Base-by-base conservation (phyloP, 2,797 vertebrate genomes). In the Erithacus rubecula region DNA sequence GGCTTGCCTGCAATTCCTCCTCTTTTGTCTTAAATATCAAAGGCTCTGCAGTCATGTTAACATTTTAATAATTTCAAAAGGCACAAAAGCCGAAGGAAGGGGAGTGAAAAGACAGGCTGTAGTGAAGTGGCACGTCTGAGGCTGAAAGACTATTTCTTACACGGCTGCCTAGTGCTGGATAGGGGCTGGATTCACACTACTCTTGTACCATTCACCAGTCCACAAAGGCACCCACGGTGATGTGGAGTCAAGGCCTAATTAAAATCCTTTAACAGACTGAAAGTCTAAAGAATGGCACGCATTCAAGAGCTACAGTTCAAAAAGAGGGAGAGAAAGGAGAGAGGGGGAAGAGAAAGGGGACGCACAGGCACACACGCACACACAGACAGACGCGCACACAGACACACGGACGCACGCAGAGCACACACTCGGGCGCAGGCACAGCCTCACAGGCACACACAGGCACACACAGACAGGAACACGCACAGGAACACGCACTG, bases 21-120 rank as follows among this genome's bases (percentile, higher is more conserved):
- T 98, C 98, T 99, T 99, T 99, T 99, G 98, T 99, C 98, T 99
- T 99, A 99, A 99, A 99, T 99, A 99, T 99, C 99, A 99, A 99
- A 99, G 98, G 97, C 98, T 98, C 98, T 98, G 97, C 96, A 98
- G 98, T 98, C 98, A 97, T 98, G 98, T 99, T 99, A 99, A 99
- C 99, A 98, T 99, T 99, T 99, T 98, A 99, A 99, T 99, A 98
- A 98, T 99, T 99, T 98, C 98, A 98, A 98, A 98, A 98, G 98
- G 96, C 98, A 98, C 97, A 98, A 98, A 98, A 97, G 98, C 98
- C 97, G 97, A 98, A 97, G 97, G 98, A 97, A 98, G 97, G 94
- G 93, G 95, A 98, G 98, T 98, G 98, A 97, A 97, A 98, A 98
- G 97, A 96, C 97, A 97, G 98, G 98, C 97, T 96, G 97, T 97